Base-by-base conservation (phyloP, 2,797 vertebrate genomes). In the Sylvilagus floridanus region DNA sequence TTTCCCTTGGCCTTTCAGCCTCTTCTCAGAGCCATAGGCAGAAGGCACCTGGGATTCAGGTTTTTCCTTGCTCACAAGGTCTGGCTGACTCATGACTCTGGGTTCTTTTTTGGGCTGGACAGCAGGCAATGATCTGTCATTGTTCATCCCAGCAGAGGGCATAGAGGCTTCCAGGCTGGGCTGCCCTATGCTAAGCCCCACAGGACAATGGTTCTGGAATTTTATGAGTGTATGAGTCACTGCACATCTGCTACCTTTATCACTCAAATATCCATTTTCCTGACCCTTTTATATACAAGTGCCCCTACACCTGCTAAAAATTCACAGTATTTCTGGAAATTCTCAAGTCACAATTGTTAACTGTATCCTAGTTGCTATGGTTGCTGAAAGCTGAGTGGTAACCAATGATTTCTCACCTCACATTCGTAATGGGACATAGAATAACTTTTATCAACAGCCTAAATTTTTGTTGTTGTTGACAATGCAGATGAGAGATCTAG, bases 41-140 rank as follows among this genome's bases (percentile, higher is more conserved):
- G 50, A 95, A 91, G 21, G 10, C 24, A 50, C 57, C 71, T 88
- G 35, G 26, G 32, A 19, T 42, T 89, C 42, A 93, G 63, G 5
- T 30, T 32, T 65, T 87, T 91, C 66, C 57, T n/a, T 28, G 26
- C 7, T 89, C n/a, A 50, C 52, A 13, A n/a, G 30, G 47, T 81
- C 75, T 35, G 81, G 24, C 54, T 95, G 47, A 2, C 35, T 79
- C 32, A 50, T 79, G 62, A 66, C 47, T 17, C n/a, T 78, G 26
- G 90, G 13, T 69, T 54, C 60, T 65, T 76, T 77, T 84, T 81
- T 75, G 57, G 77, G 91, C 52, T 89, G 91, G 32, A 30, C 32
- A 86, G n/a, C 68, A 60, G 54, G 13, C 81, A 14, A 28, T 13
- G 28, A 42, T 72, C 68, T n/a, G 32, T 81, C 85, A n/a, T 76